These are phyloP conservation scores for Orgyia antiqua DNA, from an alignment of 2,888 invertebrate species.

Conservation along the genomic window DNA sequence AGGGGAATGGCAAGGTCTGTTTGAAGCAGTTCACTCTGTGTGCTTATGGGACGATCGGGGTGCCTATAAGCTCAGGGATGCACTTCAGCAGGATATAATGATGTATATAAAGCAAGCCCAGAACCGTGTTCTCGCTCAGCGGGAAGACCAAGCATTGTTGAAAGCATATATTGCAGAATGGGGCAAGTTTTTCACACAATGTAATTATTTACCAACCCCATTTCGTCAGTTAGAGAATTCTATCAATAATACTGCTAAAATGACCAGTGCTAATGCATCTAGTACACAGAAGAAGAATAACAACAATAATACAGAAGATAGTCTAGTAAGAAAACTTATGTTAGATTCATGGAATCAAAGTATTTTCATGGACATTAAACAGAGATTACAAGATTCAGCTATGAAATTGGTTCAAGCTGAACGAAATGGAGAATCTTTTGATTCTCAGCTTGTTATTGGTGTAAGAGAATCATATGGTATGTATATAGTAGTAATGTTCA, in stretches of 20 bases:
- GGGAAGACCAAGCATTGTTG: conserved; percentile 96
- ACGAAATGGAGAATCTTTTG: conserved; percentile 98
- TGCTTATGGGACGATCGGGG: conserved; percentile 99
- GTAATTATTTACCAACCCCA: conserved; percentile 96
- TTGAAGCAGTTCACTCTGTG: conserved; percentile 96
- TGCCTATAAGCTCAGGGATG: conserved; percentile 90
- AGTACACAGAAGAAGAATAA: conserved; percentile 70
- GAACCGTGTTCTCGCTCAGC: conserved; percentile 90
- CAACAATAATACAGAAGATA: conserved; percentile 86
- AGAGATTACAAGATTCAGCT: conserved; percentile 94
- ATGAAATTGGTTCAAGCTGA: conserved; percentile 98
- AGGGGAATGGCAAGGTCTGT: conserved; percentile 98
- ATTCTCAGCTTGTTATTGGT: conserved; percentile 97
- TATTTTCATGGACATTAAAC: conserved; percentile 97
- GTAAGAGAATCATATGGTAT: conserved; percentile 97
- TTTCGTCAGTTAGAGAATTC: conserved; percentile 95
- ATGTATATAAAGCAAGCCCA: conserved; percentile 97
- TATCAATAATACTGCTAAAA: conserved; percentile 79
- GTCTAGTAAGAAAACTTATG: conserved; percentile 96
- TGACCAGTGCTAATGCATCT: conserved; percentile 53
- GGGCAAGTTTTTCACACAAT: conserved; percentile 98
- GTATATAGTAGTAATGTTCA: conserved; percentile 16
- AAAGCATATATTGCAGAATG: conserved; percentile 99
- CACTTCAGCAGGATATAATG: conserved; percentile 93
- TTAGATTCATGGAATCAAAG: conserved; percentile 98